phyloP scores from a whole-genome alignment of 2,888 invertebrate species.

The Drosophila pegasa region DNA sequence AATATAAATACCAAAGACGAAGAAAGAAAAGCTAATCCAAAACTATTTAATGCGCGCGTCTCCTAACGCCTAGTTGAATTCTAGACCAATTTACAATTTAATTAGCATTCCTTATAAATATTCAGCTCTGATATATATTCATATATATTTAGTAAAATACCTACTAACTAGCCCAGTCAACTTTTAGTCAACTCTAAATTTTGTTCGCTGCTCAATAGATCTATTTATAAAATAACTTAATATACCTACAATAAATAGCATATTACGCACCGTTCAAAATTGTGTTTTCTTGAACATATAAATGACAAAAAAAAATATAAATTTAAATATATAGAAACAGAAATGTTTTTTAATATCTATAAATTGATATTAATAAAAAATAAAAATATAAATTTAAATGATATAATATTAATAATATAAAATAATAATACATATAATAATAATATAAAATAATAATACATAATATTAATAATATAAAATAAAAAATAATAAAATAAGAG shows the following conservation, averaged over 20 bases:
- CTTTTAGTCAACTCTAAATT: slow-evolving; percentile 13
- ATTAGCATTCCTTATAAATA: slow-evolving; percentile 31
- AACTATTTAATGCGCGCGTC: slow-evolving; percentile 27
- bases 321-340: not conserved
- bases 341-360: not conserved
- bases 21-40: slow-evolving; percentile 11
- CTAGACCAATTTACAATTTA: slow-evolving; percentile 68
- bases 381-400: not conserved
- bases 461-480: too few relatives aligned
- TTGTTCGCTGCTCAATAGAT: slow-evolving; percentile 30
- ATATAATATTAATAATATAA: too few relatives aligned
- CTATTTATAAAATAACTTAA: slow-evolving; percentile 23
- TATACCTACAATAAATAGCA: slow-evolving; percentile 36
- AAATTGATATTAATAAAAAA: not conserved
- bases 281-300: not conserved
- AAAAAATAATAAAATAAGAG: too few relatives aligned
- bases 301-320: too few relatives aligned
- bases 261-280: slow-evolving; percentile 34
- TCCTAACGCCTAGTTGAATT: slow-evolving; percentile 56
- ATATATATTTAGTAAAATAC: slow-evolving; percentile 3
- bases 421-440: too few relatives aligned
- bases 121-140: slow-evolving; percentile 1
- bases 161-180: slow-evolving; percentile 12
- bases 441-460: too few relatives aligned
- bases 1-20: not conserved